phyloP scores from a whole-genome alignment of 2,113 vertebrate species.

The Triplophysa tibetana region DNA sequence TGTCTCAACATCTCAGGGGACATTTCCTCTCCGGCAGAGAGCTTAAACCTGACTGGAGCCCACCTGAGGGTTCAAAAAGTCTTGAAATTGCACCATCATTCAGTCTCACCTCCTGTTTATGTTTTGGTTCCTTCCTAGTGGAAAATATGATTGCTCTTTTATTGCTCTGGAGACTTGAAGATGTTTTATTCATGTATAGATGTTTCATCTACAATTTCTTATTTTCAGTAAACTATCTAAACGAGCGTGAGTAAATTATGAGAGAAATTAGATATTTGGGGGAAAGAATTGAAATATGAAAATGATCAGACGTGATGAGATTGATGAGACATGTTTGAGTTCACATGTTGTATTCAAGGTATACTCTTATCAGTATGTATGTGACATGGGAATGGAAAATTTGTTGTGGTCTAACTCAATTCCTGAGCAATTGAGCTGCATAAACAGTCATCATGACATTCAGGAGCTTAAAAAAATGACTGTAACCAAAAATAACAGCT shows the following conservation, averaged over 20 bases:
- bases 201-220: not conserved
- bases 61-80: not conserved
- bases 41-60: not conserved
- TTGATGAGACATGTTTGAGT: too few species aligned
- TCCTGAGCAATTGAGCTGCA: too few species aligned
- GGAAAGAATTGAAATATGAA: too few species aligned
- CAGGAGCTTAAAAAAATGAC: not conserved
- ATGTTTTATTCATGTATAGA: not conserved
- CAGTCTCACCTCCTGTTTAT: conserved; percentile 16
- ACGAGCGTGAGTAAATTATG: too few species aligned
- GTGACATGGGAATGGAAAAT: too few species aligned
- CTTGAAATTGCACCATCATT: conserved; percentile 17
- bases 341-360: too few species aligned
- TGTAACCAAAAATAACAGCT: not conserved
- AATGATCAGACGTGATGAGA: too few species aligned
- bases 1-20: conserved; percentile 9
- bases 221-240: too few species aligned
- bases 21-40: conserved; percentile 3
- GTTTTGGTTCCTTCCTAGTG: not conserved
- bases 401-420: too few species aligned
- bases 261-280: too few species aligned
- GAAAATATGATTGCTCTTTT: not conserved
- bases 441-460: not conserved
- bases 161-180: not conserved
- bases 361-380: too few species aligned